Conservation (phyloP, 2,113 vertebrate genomes). For the Andinoacara biseriatus region DNA sequence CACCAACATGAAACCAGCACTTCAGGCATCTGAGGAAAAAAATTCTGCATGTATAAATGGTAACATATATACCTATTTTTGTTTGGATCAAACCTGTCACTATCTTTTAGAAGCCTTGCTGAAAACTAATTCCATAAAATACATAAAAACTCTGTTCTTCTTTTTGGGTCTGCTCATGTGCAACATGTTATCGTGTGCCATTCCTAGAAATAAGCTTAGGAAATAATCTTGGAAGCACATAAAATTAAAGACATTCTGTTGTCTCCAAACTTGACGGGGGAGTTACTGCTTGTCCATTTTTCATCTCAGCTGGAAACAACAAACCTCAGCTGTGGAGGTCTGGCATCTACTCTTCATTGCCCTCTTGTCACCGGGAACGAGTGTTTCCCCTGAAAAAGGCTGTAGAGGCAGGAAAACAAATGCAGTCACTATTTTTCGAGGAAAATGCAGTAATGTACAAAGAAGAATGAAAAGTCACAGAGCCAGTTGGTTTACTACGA, state of each 20-base stretch:
- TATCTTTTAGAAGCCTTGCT: neutral
- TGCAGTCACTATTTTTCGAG: slow-evolving; percentile 33
- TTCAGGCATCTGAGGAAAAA: neutral
- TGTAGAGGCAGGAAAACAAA: slow-evolving; percentile 30
- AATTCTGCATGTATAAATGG: neutral
- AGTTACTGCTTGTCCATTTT: neutral
- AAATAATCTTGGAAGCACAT: slow-evolving; percentile 33
- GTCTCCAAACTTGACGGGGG: neutral
- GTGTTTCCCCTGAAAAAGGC: neutral
- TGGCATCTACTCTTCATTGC: neutral
- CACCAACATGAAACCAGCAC: neutral
- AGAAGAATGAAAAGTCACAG: slow-evolving; percentile 21
- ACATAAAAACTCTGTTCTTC: neutral
- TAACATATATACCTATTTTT: neutral
- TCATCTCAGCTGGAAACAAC: slow-evolving; percentile 1
- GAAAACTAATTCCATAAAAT: neutral
- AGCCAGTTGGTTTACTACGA: slow-evolving; percentile 15
- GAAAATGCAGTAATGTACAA: slow-evolving; percentile 46
- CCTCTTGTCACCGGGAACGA: neutral
- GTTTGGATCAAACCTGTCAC: neutral
- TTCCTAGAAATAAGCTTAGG: slow-evolving; percentile 37
- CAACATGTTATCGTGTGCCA: neutral
- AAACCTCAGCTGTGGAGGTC: slow-evolving; percentile 4
- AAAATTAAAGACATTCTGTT: slow-evolving; percentile 11
- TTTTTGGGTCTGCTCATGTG: neutral